Base-by-base conservation (phyloP, 2,888 invertebrate genomes). In the Drosophila buzzatii region DNA sequence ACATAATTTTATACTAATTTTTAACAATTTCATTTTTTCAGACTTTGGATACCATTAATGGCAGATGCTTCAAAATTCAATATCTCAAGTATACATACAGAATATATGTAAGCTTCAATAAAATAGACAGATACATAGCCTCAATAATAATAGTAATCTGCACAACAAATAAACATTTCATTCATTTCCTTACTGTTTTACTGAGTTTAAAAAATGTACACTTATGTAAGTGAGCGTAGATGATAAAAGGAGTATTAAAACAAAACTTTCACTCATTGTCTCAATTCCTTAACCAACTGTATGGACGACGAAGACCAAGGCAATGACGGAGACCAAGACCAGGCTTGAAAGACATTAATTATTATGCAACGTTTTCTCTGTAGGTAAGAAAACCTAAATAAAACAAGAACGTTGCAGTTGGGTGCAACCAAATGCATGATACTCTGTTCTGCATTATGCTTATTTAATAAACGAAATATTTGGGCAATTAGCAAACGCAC, bases 281-380 rank as follows among this genome's bases (percentile, higher is more conserved):
- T 61, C 33, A 67, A 86, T 86, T 86, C 87, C 82, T 82, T 86
- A 59, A 78, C 72, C 61, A 70, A 70, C 60, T 70, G 59, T 77
- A 74, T 84, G 78, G 57, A 53, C 44, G 20, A 45, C 39, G 16
- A 53, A 51, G 63, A 44, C 52, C 18, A 51, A 51, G 37, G 14
- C 37, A 14, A 37, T 12, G 6, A 45, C 39, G 20, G 51, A 51
- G 60, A 41, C 42, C 14, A 51, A 51, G 16, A 45, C 6, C 33
- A 44, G 35, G 35, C 8, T 42, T 10, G 18, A 18, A 56, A 53
- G 58, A 65, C 62, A 58, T 42, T 61, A 70, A 76, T 85, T 76
- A 76, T 85, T 79, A 85, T 82, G 62, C 80, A 65, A 55, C 63
- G 63, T 53, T 62, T 76, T 31, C 31, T 8, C 31, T 23, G 23